Evolutionary conservation across 2,888 invertebrate species (phyloP).

Genomic region (Pristionchus entomophagus): DNA sequence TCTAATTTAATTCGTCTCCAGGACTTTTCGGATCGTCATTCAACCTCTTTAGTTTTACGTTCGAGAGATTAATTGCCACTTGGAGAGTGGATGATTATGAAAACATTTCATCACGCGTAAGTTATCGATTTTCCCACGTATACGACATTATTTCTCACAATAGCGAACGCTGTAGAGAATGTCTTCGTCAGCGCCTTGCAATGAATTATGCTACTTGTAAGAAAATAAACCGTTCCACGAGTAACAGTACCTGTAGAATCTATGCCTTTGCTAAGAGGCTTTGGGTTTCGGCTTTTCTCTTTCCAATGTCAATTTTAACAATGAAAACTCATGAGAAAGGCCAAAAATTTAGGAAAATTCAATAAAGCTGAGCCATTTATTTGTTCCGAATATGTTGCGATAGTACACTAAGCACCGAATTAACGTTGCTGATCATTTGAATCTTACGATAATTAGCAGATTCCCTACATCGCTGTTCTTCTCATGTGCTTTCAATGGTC

Average conservation of each 20-base stretch:
- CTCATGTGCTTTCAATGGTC: neutral
- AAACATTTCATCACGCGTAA: neutral
- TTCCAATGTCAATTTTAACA: neutral
- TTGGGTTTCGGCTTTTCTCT: neutral
- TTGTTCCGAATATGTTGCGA: neutral
- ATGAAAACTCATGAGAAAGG: too few relatives aligned
- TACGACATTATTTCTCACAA: too few relatives aligned
- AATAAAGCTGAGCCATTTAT: too few relatives aligned
- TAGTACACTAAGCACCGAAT: too few relatives aligned
- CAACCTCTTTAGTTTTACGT: slow-evolving; percentile 23
- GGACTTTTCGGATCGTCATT: slow-evolving; percentile 7
- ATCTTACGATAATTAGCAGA: neutral
- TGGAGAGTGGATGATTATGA: slow-evolving; percentile 27
- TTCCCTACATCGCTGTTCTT: slow-evolving; percentile 4
- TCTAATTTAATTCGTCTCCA: neutral
- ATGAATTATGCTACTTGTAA: too few relatives aligned
- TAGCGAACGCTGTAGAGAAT: too few relatives aligned
- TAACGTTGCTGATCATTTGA: too few relatives aligned
- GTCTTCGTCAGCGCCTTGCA: too few relatives aligned
- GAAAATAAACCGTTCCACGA: too few relatives aligned
- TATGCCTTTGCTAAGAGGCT: too few relatives aligned
- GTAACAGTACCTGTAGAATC: too few relatives aligned
- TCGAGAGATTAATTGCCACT: slow-evolving; percentile 30
- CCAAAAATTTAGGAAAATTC: too few relatives aligned
- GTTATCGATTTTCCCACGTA: neutral